A percentile compares a stretch with the other conserved stretches of the same genome.
These are phyloP conservation scores for Ceratina japonica DNA, from an alignment of 1,140 invertebrate species.

Conservation along the genomic window DNA sequence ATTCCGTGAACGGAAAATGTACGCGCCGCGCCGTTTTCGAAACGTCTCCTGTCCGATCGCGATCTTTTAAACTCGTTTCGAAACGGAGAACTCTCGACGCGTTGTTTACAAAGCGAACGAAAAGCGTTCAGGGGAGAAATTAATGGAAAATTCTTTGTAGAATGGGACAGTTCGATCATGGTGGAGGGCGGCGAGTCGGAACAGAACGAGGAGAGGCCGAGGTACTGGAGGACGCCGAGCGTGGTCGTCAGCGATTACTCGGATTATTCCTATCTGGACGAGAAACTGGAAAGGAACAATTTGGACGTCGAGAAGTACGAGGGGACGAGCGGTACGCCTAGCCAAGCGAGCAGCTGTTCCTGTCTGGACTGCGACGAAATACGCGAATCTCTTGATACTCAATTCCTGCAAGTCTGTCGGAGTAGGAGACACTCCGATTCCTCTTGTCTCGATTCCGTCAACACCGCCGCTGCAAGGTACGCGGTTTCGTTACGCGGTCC, in stretches of 20 bases:
- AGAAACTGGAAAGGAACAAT: constrained; percentile 72
- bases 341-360: constrained; percentile 74
- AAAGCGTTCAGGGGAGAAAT: neutral
- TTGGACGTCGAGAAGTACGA: constrained; percentile 71
- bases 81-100: neutral
- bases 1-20: neutral
- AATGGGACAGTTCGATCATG: constrained; percentile 67
- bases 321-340: constrained; percentile 65
- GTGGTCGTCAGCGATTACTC: constrained; percentile 92
- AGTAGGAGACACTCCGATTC: constrained; percentile 74
- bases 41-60: too few species aligned
- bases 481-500: neutral
- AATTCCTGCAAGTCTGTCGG: constrained; percentile 65
- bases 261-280: constrained; percentile 82
- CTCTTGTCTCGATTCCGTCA: constrained; percentile 64
- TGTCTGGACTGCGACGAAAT: constrained; percentile 74
- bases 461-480: constrained; percentile 40
- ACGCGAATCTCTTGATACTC: constrained; percentile 64
- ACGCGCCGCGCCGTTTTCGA: too few species aligned
- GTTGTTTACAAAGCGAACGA: too few species aligned
- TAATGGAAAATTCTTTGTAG: constrained; percentile 45
- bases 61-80: neutral
- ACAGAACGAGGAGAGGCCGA: constrained; percentile 76
- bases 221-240: constrained; percentile 87
- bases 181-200: constrained; percentile 77